phyloP scores from a whole-genome alignment of 2,797 vertebrate genomes.

The Pangasius larnaudii region DNA sequence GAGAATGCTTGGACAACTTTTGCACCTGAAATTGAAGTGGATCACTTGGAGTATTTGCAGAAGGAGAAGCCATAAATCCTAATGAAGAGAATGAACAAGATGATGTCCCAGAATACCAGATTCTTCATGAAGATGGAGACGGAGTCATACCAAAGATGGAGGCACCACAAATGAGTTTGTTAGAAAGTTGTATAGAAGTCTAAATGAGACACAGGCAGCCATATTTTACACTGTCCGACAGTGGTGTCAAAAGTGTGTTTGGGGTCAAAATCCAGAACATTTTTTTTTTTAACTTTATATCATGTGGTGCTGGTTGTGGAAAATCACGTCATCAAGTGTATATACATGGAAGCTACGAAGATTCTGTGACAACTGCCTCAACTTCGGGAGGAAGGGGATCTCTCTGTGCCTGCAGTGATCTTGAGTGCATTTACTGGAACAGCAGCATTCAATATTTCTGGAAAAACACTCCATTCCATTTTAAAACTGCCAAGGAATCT shows the following conservation, averaged over 20 bases:
- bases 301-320: constrained; percentile 46
- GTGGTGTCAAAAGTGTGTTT: too few species aligned
- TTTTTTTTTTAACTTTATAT: constrained; percentile 32
- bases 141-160: too few species aligned
- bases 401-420: constrained; percentile 27
- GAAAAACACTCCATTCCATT: background rate
- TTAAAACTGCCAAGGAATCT: background rate
- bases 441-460: constrained; percentile 49
- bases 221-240: too few species aligned
- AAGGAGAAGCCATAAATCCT: background rate
- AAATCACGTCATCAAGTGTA: constrained; percentile 53
- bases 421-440: constrained; percentile 57
- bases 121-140: background rate
- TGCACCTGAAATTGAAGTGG: background rate
- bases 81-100: background rate
- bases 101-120: background rate
- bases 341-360: constrained; percentile 36
- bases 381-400: constrained; percentile 12
- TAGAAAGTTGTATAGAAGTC: too few species aligned
- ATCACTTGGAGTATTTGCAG: background rate
- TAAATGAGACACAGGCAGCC: too few species aligned
- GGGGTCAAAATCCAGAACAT: too few species aligned
- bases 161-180: too few species aligned
- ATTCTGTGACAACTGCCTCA: constrained; percentile 1
- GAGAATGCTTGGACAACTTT: background rate